Conservation (phyloP, 2,888 invertebrate genomes). For the Lymantria monacha region DNA sequence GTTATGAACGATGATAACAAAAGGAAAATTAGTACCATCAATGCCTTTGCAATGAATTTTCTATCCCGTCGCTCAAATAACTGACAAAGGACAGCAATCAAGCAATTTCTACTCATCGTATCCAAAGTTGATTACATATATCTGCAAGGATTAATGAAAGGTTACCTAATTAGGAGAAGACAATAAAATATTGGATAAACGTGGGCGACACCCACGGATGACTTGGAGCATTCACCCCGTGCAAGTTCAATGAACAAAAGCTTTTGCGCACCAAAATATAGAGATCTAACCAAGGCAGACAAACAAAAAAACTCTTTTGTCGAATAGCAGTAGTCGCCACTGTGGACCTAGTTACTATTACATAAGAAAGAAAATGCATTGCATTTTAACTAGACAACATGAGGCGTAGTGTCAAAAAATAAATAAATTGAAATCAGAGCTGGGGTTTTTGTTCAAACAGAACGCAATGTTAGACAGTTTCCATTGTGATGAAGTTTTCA, state of each 20-base stretch:
- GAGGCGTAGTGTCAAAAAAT: slow-evolving; percentile 27
- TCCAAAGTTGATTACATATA: too few relatives aligned
- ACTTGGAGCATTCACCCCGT: slow-evolving; percentile 52
- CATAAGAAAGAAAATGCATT: slow-evolving; percentile 20
- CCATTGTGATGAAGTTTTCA: slow-evolving; percentile 14
- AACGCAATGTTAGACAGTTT: slow-evolving; percentile 28
- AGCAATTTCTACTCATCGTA: too few relatives aligned
- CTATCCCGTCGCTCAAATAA: too few relatives aligned
- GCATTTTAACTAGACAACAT: slow-evolving; percentile 18
- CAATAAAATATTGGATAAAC: slow-evolving; percentile 38
- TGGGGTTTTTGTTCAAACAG: slow-evolving; percentile 29
- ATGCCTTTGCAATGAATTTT: too few relatives aligned
- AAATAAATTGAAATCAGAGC: slow-evolving; percentile 38
- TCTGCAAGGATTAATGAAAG: slow-evolving; percentile 9
- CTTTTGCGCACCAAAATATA: slow-evolving; percentile 32
- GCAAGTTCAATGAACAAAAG: slow-evolving; percentile 49
- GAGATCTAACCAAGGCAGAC: slow-evolving; percentile 24
- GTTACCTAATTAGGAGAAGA: slow-evolving; percentile 20
- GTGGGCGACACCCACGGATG: slow-evolving; percentile 51
- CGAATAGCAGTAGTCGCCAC: slow-evolving; percentile 14
- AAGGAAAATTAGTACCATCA: too few relatives aligned
- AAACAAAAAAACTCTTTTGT: slow-evolving; percentile 27
- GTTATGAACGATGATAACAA: too few relatives aligned
- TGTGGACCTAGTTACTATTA: slow-evolving; percentile 13
- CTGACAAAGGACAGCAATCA: too few relatives aligned